Percentiles rank a stretch among this genome's conserved stretches.
Conservation (phyloP, 2,888 invertebrate genomes). For the Agonopterix alstromeriana region DNA sequence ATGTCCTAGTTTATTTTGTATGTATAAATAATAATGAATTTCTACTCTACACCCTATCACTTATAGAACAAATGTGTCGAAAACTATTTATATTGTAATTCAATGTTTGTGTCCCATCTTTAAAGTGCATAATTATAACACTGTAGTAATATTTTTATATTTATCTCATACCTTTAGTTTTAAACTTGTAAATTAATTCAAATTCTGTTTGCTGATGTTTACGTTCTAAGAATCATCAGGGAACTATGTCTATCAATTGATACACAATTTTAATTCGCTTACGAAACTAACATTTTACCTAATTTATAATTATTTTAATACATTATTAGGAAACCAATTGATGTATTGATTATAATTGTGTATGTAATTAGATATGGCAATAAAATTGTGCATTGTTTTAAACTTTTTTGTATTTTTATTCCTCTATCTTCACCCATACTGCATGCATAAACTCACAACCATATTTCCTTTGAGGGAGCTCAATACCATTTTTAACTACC, state of each 20-base stretch:
- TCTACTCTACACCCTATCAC: slow-evolving; percentile 6
- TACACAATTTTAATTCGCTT: slow-evolving; percentile 66
- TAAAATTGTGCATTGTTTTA: slow-evolving; percentile 47
- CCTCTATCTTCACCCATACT: not conserved
- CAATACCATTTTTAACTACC: too few species aligned
- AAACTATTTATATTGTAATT: too few species aligned
- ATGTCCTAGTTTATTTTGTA: slow-evolving; percentile 14
- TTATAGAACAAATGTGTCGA: not conserved
- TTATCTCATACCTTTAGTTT: slow-evolving; percentile 17
- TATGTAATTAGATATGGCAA: slow-evolving; percentile 68
- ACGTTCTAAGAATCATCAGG: slow-evolving; percentile 61
- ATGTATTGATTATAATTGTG: slow-evolving; percentile 67
- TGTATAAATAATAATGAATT: slow-evolving; percentile 26
- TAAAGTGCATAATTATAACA: too few species aligned
- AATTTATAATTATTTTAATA: slow-evolving; percentile 4
- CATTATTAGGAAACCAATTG: slow-evolving; percentile 23
- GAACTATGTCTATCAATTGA: slow-evolving; percentile 43
- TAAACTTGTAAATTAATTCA: slow-evolving; percentile 33
- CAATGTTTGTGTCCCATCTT: too few species aligned
- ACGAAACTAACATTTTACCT: slow-evolving; percentile 14
- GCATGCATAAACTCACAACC: too few species aligned
- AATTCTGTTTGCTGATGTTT: slow-evolving; percentile 38
- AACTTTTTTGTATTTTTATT: not conserved
- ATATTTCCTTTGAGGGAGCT: too few species aligned
- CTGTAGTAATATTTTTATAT: slow-evolving; percentile 6